Evolutionary conservation across 1,140 invertebrate species (phyloP).

Genomic region (Episyrphus balteatus): DNA sequence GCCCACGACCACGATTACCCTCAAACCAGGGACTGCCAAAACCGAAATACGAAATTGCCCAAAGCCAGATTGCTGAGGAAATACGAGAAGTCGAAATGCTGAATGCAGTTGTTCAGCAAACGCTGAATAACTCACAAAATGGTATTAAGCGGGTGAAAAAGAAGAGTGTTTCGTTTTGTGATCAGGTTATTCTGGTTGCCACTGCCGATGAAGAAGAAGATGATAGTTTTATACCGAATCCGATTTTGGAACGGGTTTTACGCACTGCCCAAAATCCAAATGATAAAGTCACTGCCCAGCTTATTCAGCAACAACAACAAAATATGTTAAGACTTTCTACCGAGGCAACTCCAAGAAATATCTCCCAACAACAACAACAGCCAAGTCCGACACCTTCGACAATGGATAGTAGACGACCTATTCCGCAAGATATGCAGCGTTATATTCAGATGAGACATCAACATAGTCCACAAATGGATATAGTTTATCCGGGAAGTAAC

Average conservation of each 20-base stretch:
- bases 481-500: neutral
- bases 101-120: slow-evolving; percentile 40
- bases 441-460: slow-evolving; percentile 20
- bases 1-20: slow-evolving; percentile 20
- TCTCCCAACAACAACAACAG: slow-evolving; percentile 24
- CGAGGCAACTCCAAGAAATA: slow-evolving; percentile 27
- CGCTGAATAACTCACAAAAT: slow-evolving; percentile 23
- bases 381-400: neutral
- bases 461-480: slow-evolving; percentile 11
- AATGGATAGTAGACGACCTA: neutral
- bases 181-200: slow-evolving; percentile 82
- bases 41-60: slow-evolving; percentile 30
- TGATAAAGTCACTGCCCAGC: slow-evolving; percentile 41
- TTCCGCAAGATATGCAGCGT: slow-evolving; percentile 22
- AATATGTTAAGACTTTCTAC: slow-evolving; percentile 44
- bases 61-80: slow-evolving; percentile 40
- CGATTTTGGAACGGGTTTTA: slow-evolving; percentile 75
- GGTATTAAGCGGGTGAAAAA: slow-evolving; percentile 56
- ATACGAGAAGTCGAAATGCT: slow-evolving; percentile 44
- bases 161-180: slow-evolving; percentile 88
- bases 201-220: slow-evolving; percentile 85
- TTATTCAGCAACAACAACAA: slow-evolving; percentile 43
- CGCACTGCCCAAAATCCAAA: slow-evolving; percentile 50
- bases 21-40: slow-evolving; percentile 18
- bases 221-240: slow-evolving; percentile 82